These are phyloP conservation scores for Willowsia nigromaculata DNA, from an alignment of 2,888 invertebrate species.

Conservation along the genomic window DNA sequence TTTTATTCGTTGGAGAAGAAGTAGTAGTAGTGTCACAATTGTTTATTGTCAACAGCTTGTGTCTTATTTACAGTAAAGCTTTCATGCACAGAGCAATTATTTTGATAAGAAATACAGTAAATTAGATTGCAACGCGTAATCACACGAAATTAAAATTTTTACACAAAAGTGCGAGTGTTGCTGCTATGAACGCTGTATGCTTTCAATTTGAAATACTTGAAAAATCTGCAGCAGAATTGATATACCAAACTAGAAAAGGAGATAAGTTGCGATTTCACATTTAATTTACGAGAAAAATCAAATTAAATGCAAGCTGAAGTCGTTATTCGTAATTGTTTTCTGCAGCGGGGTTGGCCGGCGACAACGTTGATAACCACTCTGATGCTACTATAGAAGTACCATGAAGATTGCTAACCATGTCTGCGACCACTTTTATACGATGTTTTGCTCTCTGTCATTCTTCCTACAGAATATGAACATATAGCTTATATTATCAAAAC, in stretches of 20 bases:
- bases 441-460: not conserved
- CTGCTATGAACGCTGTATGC: not conserved
- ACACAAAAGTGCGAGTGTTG: not conserved
- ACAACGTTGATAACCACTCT: not conserved
- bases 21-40: too few species aligned
- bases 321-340: not conserved
- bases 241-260: not conserved
- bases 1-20: too few species aligned
- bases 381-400: not conserved
- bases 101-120: too few species aligned
- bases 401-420: not conserved
- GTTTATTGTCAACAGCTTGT: too few species aligned
- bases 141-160: too few species aligned
- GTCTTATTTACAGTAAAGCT: too few species aligned
- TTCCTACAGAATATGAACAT: too few species aligned
- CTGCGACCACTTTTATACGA: not conserved
- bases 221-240: not conserved
- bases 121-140: too few species aligned
- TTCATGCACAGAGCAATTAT: too few species aligned
- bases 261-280: not conserved
- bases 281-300: not conserved
- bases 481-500: too few species aligned
- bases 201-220: not conserved
- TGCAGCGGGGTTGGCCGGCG: not conserved
- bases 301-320: not conserved